A percentile compares a stretch with the other conserved stretches of the same genome.
These are phyloP conservation scores for Nomia melanderi DNA, from an alignment of 1,140 invertebrate genomes.

Conservation along the genomic window DNA sequence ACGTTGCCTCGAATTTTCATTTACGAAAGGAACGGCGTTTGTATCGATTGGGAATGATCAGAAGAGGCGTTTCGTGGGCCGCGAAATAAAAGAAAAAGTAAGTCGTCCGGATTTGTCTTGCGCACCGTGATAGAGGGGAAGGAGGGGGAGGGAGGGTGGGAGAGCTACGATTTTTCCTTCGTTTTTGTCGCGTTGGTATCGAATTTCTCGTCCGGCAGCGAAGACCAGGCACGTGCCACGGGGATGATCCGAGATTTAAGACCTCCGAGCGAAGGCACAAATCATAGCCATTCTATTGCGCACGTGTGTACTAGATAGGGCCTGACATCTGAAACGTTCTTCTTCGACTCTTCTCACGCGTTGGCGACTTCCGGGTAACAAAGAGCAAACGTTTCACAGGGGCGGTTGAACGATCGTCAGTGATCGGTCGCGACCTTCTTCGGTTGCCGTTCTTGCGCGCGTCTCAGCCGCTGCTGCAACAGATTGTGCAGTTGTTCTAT, in stretches of 20 bases:
- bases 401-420: conserved; percentile 65
- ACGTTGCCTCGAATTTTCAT: conserved; percentile 50
- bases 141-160: background rate
- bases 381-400: conserved; percentile 19
- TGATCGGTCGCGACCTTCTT: conserved; percentile 77
- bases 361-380: conserved; percentile 43
- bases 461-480: conserved; percentile 85
- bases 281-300: conserved; percentile 60
- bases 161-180: background rate
- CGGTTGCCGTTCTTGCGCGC: conserved; percentile 77
- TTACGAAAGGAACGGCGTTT: conserved; percentile 64
- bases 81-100: too few species aligned
- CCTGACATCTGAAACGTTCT: conserved; percentile 36
- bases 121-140: too few species aligned
- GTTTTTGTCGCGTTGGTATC: background rate
- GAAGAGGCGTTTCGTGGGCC: conserved; percentile 19
- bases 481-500: conserved; percentile 88
- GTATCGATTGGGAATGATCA: conserved; percentile 73
- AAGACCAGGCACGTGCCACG: conserved; percentile 24
- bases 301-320: conserved; percentile 36
- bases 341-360: conserved; percentile 30
- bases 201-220: background rate
- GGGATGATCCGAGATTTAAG: conserved; percentile 4
- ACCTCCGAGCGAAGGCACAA: conserved; percentile 55
- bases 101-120: too few species aligned